Evolutionary conservation across 2,888 invertebrate genomes (phyloP).

Genomic region (Cyclophora albipunctata): DNA sequence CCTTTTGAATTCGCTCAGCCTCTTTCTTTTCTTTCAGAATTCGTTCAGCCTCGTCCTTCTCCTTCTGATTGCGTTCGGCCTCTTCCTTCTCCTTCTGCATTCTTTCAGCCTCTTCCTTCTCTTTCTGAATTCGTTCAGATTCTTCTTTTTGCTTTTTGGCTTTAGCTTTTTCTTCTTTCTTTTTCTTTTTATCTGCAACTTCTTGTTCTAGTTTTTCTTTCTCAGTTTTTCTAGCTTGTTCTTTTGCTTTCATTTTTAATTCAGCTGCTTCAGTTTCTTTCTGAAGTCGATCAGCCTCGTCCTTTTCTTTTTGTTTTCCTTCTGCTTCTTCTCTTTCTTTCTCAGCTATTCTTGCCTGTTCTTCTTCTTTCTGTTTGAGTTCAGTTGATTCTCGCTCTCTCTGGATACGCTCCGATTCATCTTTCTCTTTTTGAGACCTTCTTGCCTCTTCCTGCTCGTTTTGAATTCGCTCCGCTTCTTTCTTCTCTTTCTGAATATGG

Average conservation of each 20-base stretch:
- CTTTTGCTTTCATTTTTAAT: constrained; percentile 1
- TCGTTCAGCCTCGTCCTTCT: background rate
- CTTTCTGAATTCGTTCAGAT: background rate
- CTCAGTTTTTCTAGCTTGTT: background rate
- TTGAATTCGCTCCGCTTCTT: no score
- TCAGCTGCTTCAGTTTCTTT: constrained; percentile 5
- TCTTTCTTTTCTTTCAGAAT: constrained; percentile 2
- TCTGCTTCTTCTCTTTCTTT: constrained; percentile 8
- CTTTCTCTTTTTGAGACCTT: no score
- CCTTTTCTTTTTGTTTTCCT: constrained; percentile 6
- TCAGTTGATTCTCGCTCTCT: constrained; percentile 1
- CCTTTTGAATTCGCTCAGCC: constrained; percentile 4
- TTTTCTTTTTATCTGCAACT: constrained; percentile 2
- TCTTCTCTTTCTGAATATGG: background rate
- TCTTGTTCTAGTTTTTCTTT: constrained; percentile 4
- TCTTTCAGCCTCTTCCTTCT: background rate
- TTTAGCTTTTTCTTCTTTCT: constrained; percentile 4
- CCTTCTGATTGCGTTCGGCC: constrained; percentile 8
- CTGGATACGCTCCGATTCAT: background rate
- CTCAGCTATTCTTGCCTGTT: constrained; percentile 6
- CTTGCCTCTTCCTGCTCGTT: no score
- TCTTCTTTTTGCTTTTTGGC: background rate
- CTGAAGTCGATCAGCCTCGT: background rate
- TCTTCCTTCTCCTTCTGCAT: constrained; percentile 7
- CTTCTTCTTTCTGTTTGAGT: background rate